Evolutionary conservation across 2,888 invertebrate species (phyloP).

Genomic region (Drosophila austrosaltans): DNA sequence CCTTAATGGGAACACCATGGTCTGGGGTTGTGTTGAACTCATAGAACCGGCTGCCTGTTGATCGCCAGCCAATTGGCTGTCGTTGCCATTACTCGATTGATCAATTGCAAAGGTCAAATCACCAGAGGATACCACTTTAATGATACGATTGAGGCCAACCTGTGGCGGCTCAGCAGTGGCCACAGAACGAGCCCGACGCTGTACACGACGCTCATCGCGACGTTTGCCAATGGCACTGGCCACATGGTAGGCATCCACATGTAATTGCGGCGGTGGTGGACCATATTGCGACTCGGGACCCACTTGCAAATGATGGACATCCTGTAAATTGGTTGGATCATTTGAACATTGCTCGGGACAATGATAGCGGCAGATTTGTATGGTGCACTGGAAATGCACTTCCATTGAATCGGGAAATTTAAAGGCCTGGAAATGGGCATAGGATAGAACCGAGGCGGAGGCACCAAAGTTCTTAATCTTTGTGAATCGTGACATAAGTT

Average conservation of each 20-base stretch:
- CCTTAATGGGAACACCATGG: constrained; percentile 89
- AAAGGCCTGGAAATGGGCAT: constrained; percentile 97
- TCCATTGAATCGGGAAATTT: constrained; percentile 98
- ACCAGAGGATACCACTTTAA: constrained; percentile 95
- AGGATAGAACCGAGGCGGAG: constrained; percentile 94
- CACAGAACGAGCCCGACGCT: constrained; percentile 86
- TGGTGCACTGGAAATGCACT: constrained; percentile 97
- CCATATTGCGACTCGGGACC: constrained; percentile 88
- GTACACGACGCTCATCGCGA: constrained; percentile 89
- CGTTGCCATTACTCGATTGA: constrained; percentile 85
- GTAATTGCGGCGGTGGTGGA: constrained; percentile 87
- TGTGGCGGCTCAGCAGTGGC: constrained; percentile 85
- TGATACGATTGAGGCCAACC: constrained; percentile 94
- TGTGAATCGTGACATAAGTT: constrained; percentile 96
- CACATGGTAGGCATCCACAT: constrained; percentile 86
- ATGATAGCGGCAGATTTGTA: constrained; percentile 95
- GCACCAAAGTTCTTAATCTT: constrained; percentile 98
- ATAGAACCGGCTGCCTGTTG: constrained; percentile 83
- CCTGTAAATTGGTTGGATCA: constrained; percentile 84
- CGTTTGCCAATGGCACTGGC: constrained; percentile 87
- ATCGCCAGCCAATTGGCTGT: constrained; percentile 6
- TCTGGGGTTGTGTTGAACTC: constrained; percentile 84
- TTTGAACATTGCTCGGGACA: constrained; percentile 96
- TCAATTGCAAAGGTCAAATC: constrained; percentile 93
- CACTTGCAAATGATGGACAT: constrained; percentile 85